These are phyloP conservation scores for Eptatretus burgeri DNA, from an alignment of 2,113 vertebrate genomes.

Conservation along the genomic window DNA sequence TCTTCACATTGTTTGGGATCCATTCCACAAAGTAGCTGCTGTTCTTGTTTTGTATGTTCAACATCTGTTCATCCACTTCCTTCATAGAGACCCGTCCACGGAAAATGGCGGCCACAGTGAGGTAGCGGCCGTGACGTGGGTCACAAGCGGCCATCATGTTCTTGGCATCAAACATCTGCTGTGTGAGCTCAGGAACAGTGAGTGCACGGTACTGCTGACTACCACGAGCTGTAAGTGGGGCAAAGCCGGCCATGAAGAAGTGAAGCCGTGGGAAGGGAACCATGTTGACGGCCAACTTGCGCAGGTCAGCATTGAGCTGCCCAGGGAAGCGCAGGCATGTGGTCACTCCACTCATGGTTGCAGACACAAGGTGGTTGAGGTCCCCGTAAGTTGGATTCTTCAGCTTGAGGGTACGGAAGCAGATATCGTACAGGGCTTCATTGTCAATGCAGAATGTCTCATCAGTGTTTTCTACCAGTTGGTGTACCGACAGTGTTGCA, in stretches of 20 bases:
- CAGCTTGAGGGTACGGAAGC: conserved; percentile 34
- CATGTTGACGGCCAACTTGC: conserved; percentile 35
- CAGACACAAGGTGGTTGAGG: conserved; percentile 32
- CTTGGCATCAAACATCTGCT: conserved; percentile 9
- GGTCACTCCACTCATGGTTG: conserved; percentile 36
- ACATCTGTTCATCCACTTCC: conserved; percentile 37
- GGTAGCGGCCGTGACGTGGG: conserved; percentile 9
- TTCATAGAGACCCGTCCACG: conserved; percentile 38
- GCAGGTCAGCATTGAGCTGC: conserved; percentile 31
- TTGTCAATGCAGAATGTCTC: conserved; percentile 40
- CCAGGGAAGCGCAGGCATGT: conserved; percentile 35
- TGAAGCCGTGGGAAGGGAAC: conserved; percentile 37
- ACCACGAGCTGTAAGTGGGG: conserved; percentile 31
- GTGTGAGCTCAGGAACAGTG: conserved; percentile 16
- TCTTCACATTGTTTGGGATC: conserved; percentile 9
- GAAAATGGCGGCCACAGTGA: conserved; percentile 21
- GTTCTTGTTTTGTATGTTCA: conserved; percentile 17
- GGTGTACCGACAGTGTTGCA: conserved; percentile 32
- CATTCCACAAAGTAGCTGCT: conserved; percentile 10
- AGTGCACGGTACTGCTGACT: conserved; percentile 32
- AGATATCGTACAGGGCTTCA: conserved; percentile 33
- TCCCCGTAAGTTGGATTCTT: conserved; percentile 34
- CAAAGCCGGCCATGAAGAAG: conserved; percentile 38
- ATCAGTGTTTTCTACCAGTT: conserved; percentile 35
- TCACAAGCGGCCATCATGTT: conserved; percentile 10